Base-by-base conservation (phyloP, 2,888 invertebrate genomes). In the Drosophila fungiperda region DNA sequence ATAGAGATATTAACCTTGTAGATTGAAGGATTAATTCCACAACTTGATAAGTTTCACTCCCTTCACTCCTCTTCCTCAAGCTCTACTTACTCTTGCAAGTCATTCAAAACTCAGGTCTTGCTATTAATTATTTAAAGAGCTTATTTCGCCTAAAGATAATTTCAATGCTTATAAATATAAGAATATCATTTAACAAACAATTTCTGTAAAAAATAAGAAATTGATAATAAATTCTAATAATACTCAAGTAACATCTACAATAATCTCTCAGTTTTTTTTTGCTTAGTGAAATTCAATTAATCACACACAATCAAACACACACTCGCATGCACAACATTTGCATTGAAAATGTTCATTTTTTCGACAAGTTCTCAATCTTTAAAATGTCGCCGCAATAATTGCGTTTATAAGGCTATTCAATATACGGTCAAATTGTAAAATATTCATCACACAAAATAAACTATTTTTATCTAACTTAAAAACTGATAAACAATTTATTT, bases 261-360 rank as follows among this genome's bases (percentile, higher is more conserved):
- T 35, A 23, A 29, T 8, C 26, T 52, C 26, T 29, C 11, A 7
- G 12, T n/a, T 33, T 29, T 26, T 26, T 33, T n/a, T 20, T 29
- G 23, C 20, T 35, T 38, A 55, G n/a, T 52, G 59, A 70, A 83
- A 87, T 75, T 79, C 85, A 87, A 84, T 87, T 87, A 79, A 87
- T n/a, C 26, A 32, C 35, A 35, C 29, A 48, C 15, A 60, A 15
- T 6, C 23, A 48, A 17, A 35, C 48, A 40, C 29, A 20, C 11
- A 15, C 35, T 32, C 20, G 5, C 29, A 26, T n/a, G 23, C 26
- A 42, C 32, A 20, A 26, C 57, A n/a, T n/a, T 40, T 49, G 67
- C 42, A 49, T 32, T 17, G 23, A 36, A 15, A 15, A 15, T 36
- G 6, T 5, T 15, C 6, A 36, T 6, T 15, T 15, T 29, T 29